Conservation (phyloP, 2,888 invertebrate species). For the Drosophila robusta region DNA sequence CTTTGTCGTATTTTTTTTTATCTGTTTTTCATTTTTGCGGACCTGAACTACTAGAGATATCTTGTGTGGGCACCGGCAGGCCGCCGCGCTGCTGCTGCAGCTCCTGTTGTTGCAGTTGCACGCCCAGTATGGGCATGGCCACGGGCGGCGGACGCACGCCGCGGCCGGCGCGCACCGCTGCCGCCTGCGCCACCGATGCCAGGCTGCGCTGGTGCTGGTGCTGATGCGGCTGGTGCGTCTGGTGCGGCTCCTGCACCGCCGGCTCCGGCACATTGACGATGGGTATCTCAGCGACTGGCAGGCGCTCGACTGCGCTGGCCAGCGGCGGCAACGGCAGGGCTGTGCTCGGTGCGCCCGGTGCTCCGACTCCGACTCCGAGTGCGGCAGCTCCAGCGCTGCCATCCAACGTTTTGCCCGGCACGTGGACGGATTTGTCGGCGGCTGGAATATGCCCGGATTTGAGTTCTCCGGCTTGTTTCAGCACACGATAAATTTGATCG, state of each 20-base stretch:
- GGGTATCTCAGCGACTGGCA: constrained; percentile 80
- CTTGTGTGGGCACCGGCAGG: constrained; percentile 87
- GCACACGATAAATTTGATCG: constrained; percentile 97
- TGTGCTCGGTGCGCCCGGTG: constrained; percentile 12
- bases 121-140: constrained; percentile 82
- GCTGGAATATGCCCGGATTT: constrained; percentile 88
- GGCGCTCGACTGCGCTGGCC: constrained; percentile 37
- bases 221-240: constrained; percentile 32
- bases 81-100: constrained; percentile 84
- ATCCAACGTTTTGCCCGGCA: constrained; percentile 61
- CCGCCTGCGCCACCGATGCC: constrained; percentile 74
- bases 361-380: constrained; percentile 4
- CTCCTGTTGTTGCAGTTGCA: constrained; percentile 84
- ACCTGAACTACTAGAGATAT: constrained; percentile 85
- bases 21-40: constrained; percentile 73
- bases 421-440: constrained; percentile 83
- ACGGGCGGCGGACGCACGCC: constrained; percentile 82
- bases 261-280: constrained; percentile 84
- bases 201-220: constrained; percentile 64
- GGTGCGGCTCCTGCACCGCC: constrained; percentile 53
- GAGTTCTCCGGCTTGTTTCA: constrained; percentile 95
- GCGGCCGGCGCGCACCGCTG: constrained; percentile 75
- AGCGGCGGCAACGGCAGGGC: constrained; percentile 37
- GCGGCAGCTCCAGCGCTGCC: constrained; percentile 35
- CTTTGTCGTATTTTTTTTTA: constrained; percentile 54